These are phyloP conservation scores for Sarcophaga peregrina DNA, from an alignment of 1,140 invertebrate species.

Conservation along the genomic window DNA sequence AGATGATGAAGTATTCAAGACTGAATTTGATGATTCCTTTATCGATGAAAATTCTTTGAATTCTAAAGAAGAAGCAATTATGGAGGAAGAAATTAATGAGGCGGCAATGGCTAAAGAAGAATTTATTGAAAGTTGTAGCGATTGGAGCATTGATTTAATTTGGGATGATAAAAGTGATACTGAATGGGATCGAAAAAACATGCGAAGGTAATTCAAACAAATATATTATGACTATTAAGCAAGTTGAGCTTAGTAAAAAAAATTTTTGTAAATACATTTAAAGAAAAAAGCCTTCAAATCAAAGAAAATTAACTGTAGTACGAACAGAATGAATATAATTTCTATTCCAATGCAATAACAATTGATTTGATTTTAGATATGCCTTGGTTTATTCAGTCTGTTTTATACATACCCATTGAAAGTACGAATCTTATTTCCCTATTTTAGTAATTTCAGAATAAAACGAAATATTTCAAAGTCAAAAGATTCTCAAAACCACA, in stretches of 20 bases:
- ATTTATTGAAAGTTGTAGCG: slow-evolving; percentile 18
- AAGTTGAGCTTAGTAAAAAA: too few relatives aligned
- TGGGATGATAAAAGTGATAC: slow-evolving; percentile 21
- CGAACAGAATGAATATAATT: too few relatives aligned
- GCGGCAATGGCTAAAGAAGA: background rate
- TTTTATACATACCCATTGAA: too few relatives aligned
- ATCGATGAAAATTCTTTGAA: slow-evolving; percentile 24
- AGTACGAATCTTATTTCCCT: too few relatives aligned
- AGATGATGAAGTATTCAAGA: slow-evolving; percentile 10
- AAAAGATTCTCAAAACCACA: too few relatives aligned
- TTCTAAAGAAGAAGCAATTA: background rate
- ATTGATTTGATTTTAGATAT: too few relatives aligned
- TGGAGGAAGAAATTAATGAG: slow-evolving; percentile 2
- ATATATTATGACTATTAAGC: background rate
- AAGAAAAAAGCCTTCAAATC: background rate
- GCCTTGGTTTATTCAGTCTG: too few relatives aligned
- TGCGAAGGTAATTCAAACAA: background rate
- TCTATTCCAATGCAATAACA: too few relatives aligned
- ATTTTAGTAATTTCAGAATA: too few relatives aligned
- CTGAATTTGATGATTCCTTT: slow-evolving; percentile 4
- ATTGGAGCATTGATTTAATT: slow-evolving; percentile 25
- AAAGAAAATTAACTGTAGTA: background rate
- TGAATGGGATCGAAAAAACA: background rate
- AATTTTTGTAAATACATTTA: too few relatives aligned
- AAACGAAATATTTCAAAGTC: too few relatives aligned